These are phyloP conservation scores for Upupa epops DNA, from an alignment of 2,113 vertebrate genomes.

Conservation along the genomic window DNA sequence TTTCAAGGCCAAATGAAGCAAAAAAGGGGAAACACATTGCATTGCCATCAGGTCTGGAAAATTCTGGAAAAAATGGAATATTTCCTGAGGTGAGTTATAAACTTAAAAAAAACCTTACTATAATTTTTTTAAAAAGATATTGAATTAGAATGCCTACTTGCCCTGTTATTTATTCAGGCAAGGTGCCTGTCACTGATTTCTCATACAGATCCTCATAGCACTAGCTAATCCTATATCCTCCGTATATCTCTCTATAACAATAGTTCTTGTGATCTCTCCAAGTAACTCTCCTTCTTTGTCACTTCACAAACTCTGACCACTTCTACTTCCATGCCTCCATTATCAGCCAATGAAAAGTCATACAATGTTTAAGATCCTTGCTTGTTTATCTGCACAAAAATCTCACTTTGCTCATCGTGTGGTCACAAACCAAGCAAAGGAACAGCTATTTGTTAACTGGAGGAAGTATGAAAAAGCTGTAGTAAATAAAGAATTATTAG, in stretches of 20 bases:
- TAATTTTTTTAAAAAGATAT: background rate
- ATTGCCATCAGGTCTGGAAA: background rate
- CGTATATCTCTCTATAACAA: background rate
- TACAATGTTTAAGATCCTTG: background rate
- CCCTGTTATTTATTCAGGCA: background rate
- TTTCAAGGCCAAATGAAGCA: background rate
- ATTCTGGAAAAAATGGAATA: background rate
- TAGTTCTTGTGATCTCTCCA: background rate
- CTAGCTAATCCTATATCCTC: background rate
- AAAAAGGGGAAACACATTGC: background rate
- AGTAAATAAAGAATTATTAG: background rate
- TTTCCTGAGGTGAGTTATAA: background rate
- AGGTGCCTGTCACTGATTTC: background rate
- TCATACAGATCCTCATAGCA: background rate
- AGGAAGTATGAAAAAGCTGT: background rate
- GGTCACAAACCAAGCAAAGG: background rate
- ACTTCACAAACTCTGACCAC: background rate
- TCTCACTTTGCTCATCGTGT: background rate
- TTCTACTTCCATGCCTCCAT: background rate
- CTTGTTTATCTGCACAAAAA: background rate
- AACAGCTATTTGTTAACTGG: background rate
- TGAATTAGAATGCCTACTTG: background rate
- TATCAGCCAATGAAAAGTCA: background rate
- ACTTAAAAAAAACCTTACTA: background rate
- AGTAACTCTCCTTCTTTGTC: background rate